A percentile compares a stretch with the other conserved stretches of the same genome.
phyloP scores from a whole-genome alignment of 2,113 vertebrate species.

The Arizona elegans region DNA sequence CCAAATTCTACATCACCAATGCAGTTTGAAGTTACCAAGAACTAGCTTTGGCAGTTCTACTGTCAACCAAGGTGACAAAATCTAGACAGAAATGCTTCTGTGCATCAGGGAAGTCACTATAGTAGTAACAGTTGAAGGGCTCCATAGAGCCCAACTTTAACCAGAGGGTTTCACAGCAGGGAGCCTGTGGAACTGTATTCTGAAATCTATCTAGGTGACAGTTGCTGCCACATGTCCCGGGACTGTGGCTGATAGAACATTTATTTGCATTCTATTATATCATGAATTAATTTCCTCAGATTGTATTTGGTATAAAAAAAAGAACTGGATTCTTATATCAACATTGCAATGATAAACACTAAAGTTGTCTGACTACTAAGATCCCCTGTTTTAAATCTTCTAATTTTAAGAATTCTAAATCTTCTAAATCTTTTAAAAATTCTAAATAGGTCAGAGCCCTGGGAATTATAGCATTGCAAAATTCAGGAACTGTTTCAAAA shows the following conservation, averaged over 20 bases:
- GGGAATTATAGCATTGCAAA: neutral
- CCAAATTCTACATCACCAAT: neutral
- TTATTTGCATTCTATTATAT: neutral
- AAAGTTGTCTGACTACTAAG: neutral
- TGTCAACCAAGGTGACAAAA: neutral
- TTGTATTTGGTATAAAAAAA: neutral
- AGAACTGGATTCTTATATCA: neutral
- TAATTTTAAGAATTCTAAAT: no score
- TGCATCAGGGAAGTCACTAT: neutral
- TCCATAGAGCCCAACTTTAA: neutral
- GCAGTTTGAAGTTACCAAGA: neutral
- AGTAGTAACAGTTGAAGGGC: neutral
- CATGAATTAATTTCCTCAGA: neutral
- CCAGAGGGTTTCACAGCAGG: neutral
- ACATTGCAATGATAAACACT: neutral
- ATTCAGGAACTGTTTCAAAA: neutral
- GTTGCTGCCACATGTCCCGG: neutral
- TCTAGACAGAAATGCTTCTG: neutral
- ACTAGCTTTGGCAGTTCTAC: neutral
- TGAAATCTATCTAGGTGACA: no score
- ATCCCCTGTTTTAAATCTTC: neutral
- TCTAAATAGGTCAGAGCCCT: neutral
- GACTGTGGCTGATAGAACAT: neutral
- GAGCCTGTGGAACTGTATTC: neutral
- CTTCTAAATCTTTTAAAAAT: neutral